Percentiles rank a stretch among this genome's conserved stretches.
Conservation (phyloP, 2,888 invertebrate genomes). For the Tinea pellionella region DNA sequence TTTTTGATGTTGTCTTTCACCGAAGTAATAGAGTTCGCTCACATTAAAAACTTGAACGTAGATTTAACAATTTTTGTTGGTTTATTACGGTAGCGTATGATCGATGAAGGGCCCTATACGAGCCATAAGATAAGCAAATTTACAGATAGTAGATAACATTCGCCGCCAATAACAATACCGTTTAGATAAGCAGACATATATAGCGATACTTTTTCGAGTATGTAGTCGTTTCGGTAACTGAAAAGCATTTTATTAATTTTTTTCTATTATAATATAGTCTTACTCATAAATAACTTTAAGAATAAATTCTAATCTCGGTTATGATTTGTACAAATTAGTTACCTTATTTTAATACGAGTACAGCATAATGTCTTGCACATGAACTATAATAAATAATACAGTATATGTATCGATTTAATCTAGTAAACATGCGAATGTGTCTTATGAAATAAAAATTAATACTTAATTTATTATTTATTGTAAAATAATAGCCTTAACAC, state of each 20-base stretch:
- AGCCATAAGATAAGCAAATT: constrained; percentile 20
- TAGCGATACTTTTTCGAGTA: background rate
- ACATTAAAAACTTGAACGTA: background rate
- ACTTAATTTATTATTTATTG: background rate
- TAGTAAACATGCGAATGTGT: no score
- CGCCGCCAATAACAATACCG: constrained; percentile 47
- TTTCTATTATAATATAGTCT: no score
- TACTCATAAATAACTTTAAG: no score
- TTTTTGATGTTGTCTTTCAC: background rate
- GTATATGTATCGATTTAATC: no score
- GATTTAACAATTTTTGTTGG: background rate
- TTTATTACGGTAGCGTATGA: constrained; percentile 10
- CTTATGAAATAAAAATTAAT: no score
- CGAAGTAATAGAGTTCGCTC: background rate
- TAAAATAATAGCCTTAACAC: background rate
- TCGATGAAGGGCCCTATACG: constrained; percentile 12
- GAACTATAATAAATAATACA: no score
- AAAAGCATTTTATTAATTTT: no score
- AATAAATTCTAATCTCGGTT: no score
- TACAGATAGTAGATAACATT: constrained; percentile 29
- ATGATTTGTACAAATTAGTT: no score
- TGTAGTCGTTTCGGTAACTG: no score
- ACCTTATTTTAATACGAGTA: no score
- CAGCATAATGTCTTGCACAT: no score
- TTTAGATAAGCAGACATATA: constrained; percentile 9